Percentiles rank a stretch among this genome's conserved stretches.
These are phyloP conservation scores for Xerus inauris DNA, from an alignment of 2,113 vertebrate genomes.

Conservation along the genomic window DNA sequence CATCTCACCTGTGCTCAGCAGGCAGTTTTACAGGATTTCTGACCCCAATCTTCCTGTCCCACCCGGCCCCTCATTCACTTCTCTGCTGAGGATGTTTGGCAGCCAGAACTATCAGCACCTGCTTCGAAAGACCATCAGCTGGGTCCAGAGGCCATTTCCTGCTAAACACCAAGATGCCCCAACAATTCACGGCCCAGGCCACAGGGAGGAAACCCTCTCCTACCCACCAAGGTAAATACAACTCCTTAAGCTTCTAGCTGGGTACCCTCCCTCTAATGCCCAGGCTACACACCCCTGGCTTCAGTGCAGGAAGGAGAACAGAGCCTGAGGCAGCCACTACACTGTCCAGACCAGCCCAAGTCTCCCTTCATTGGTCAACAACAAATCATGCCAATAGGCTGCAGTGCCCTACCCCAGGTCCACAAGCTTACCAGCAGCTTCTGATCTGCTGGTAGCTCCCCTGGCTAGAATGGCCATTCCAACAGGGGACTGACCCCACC, in stretches of 20 bases:
- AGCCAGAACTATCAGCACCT: not conserved
- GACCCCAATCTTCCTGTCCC: not conserved
- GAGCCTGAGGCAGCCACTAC: not conserved
- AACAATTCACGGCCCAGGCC: accelerated
- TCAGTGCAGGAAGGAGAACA: not conserved
- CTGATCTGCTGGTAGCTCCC: not conserved
- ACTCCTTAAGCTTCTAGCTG: not conserved
- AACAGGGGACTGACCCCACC: accelerated
- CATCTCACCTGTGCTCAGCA: accelerated
- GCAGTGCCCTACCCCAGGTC: not conserved
- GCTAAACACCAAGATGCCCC: not conserved
- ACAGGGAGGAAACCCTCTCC: not conserved
- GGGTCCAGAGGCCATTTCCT: not conserved
- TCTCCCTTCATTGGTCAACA: not conserved
- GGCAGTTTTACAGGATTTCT: not conserved
- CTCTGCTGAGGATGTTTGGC: not conserved
- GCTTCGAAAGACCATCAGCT: not conserved
- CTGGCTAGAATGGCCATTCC: not conserved
- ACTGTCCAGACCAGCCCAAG: too few relatives aligned
- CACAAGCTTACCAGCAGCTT: not conserved
- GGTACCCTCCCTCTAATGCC: not conserved
- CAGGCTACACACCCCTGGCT: not conserved
- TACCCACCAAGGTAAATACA: not conserved
- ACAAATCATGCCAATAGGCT: not conserved
- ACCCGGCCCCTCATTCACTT: not conserved